These are phyloP conservation scores for Elmis aenea DNA, from an alignment of 2,888 invertebrate species.

Conservation along the genomic window DNA sequence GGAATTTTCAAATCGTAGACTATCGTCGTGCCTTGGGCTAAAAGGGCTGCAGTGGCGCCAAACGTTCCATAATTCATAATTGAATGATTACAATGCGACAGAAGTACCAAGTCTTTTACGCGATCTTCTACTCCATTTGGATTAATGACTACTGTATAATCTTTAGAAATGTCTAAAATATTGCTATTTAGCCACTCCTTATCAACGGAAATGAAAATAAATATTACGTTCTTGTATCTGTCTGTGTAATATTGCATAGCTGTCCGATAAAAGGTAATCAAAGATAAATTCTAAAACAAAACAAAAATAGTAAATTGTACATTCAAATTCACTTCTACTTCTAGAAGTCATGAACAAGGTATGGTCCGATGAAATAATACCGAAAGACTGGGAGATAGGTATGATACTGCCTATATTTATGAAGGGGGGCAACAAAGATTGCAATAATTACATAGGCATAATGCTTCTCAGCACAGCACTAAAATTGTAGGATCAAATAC, in stretches of 20 bases:
- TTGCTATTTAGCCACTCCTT: slow-evolving; percentile 11
- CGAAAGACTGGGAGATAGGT: too few relatives aligned
- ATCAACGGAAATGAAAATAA: slow-evolving; percentile 19
- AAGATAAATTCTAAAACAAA: slow-evolving; percentile 14
- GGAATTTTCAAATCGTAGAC: slow-evolving; percentile 21
- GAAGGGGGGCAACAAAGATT: too few relatives aligned
- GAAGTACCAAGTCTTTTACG: slow-evolving; percentile 14
- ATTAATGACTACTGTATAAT: slow-evolving; percentile 10
- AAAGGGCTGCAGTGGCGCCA: slow-evolving; percentile 16
- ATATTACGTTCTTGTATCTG: slow-evolving; percentile 17
- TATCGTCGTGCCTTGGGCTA: slow-evolving; percentile 18
- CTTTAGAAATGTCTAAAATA: slow-evolving; percentile 3
- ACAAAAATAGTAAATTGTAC: too few relatives aligned
- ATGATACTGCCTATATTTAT: too few relatives aligned
- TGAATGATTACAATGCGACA: slow-evolving; percentile 22
- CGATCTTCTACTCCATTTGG: slow-evolving; percentile 7
- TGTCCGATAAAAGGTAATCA: slow-evolving; percentile 16
- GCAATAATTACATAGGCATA: too few relatives aligned
- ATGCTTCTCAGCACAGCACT: too few relatives aligned
- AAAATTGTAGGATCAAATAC: too few relatives aligned
- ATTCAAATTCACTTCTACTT: too few relatives aligned
- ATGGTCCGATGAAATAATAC: too few relatives aligned
- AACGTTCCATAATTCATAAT: slow-evolving; percentile 25
- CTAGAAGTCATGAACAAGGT: too few relatives aligned
- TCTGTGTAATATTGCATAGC: slow-evolving; percentile 20